Conservation (phyloP, 2,888 invertebrate species). For the Hydropsyche betteni region DNA sequence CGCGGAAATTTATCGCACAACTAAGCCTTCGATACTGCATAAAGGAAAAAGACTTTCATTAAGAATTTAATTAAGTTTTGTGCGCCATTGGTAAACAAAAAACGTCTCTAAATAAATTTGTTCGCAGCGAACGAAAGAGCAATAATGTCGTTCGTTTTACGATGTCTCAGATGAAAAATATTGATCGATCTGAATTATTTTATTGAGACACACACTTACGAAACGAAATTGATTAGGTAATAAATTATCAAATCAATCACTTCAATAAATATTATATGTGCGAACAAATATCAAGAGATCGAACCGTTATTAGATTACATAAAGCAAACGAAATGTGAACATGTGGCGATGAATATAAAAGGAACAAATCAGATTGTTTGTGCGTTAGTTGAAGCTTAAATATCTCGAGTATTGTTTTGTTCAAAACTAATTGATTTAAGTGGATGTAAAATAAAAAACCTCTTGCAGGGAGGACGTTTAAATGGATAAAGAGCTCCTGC, state of each 20-base stretch:
- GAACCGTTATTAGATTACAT: too few relatives aligned
- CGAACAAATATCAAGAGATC: too few relatives aligned
- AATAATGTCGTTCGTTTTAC: not conserved
- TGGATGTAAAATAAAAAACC: not conserved
- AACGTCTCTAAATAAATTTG: constrained; percentile 4
- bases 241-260: too few relatives aligned
- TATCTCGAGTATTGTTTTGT: too few relatives aligned
- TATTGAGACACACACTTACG: not conserved
- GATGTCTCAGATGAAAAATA: too few relatives aligned
- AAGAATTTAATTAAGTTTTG: constrained; percentile 13
- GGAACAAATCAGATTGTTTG: too few relatives aligned
- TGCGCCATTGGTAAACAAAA: constrained; percentile 3
- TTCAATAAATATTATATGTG: too few relatives aligned
- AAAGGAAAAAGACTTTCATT: constrained; percentile 24
- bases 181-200: not conserved
- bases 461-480: constrained; percentile 11
- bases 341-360: too few relatives aligned
- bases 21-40: constrained; percentile 9
- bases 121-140: not conserved
- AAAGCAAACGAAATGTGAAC: too few relatives aligned
- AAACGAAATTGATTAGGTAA: not conserved
- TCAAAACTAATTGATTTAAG: not conserved
- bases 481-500: constrained; percentile 26
- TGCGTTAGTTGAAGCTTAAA: too few relatives aligned
- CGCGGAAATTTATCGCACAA: not conserved